A percentile compares a stretch with the other conserved stretches of the same genome.
Evolutionary conservation across 2,113 vertebrate genomes (phyloP).

Genomic region (Spea multiplicata): DNA sequence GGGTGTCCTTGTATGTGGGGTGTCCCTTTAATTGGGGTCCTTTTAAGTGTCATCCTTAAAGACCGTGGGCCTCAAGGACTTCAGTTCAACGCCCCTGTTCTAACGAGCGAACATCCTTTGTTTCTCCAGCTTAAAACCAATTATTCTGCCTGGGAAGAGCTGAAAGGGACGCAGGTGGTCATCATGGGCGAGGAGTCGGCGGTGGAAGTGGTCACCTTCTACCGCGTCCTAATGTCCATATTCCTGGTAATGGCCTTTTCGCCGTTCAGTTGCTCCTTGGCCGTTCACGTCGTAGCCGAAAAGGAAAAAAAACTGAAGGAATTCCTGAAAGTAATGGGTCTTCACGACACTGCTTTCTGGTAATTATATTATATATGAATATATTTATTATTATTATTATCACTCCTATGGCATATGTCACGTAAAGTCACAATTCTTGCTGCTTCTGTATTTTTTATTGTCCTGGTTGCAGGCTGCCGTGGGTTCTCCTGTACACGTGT

Average conservation of each 20-base stretch:
- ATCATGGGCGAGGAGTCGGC: constrained; percentile 88
- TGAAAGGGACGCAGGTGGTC: constrained; percentile 71
- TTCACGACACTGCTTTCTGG: constrained; percentile 94
- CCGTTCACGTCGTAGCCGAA: constrained; percentile 93
- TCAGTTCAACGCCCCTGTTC: too few species aligned
- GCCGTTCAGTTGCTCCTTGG: constrained; percentile 92
- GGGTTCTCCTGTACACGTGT: constrained; percentile 89
- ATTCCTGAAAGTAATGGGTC: constrained; percentile 92
- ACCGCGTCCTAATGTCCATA: constrained; percentile 90
- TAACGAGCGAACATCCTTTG: background rate
- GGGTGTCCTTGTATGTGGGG: too few species aligned
- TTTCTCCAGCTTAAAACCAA: constrained; percentile 83
- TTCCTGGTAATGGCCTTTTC: constrained; percentile 95
- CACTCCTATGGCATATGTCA: too few species aligned
- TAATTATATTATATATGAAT: constrained; percentile 51
- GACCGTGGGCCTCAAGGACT: too few species aligned
- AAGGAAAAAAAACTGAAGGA: constrained; percentile 94
- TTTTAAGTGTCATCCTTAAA: too few species aligned
- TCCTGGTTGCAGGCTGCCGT: constrained; percentile 80
- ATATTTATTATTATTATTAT: background rate
- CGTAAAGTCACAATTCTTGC: background rate
- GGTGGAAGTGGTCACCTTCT: constrained; percentile 88
- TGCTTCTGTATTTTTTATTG: background rate
- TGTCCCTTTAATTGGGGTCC: too few species aligned
- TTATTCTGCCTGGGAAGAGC: constrained; percentile 77